phyloP scores from a whole-genome alignment of 2,797 vertebrate genomes.

The Mergus octosetaceus region DNA sequence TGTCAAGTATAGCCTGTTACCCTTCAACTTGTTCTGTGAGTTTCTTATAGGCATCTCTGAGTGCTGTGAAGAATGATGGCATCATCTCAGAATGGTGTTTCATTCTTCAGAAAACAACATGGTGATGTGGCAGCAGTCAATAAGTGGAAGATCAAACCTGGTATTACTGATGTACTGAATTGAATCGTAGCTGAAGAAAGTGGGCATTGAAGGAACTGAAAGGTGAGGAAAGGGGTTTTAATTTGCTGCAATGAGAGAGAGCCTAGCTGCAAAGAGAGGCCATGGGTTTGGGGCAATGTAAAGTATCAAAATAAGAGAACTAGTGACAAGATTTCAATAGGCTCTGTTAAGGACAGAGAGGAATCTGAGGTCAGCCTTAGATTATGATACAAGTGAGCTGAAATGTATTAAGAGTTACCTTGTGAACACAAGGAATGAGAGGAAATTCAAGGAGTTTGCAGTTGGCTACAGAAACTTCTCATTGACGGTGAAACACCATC shows the following conservation, averaged over 20 bases:
- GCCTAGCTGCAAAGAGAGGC: neutral
- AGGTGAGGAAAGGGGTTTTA: neutral
- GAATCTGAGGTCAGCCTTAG: neutral
- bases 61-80: neutral
- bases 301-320: neutral
- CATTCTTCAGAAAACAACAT: neutral
- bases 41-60: accelerated
- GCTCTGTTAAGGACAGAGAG: neutral
- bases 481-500: neutral
- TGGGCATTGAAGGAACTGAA: neutral
- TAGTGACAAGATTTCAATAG: neutral
- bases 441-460: neutral
- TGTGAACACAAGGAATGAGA: neutral
- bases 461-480: neutral
- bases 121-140: neutral
- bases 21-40: neutral
- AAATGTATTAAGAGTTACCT: neutral
- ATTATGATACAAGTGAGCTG: neutral
- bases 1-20: neutral
- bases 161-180: neutral
- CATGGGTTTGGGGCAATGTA: neutral
- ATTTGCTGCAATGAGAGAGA: neutral
- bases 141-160: neutral
- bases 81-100: neutral
- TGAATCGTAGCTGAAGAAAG: neutral